phyloP scores from a whole-genome alignment of 2,113 vertebrate genomes.

The Ginglymostoma cirratum region DNA sequence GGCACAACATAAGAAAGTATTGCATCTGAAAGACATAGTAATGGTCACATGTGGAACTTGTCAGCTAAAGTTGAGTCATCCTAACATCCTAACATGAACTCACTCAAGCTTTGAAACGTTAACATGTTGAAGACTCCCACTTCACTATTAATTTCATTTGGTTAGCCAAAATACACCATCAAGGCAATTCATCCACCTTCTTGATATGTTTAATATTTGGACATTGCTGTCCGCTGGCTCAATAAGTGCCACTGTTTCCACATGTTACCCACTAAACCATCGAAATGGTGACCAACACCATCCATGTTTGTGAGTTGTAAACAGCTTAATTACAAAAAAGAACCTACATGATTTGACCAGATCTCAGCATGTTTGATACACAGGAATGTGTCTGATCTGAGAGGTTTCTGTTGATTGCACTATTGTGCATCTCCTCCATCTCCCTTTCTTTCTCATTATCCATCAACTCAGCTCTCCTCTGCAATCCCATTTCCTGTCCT shows the following conservation, averaged over 20 bases:
- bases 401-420: neutral
- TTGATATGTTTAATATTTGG: neutral
- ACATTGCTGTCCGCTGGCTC: too few species aligned
- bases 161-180: neutral
- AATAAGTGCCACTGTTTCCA: neutral
- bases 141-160: neutral
- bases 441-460: neutral
- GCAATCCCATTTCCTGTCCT: neutral
- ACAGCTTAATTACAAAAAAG: neutral
- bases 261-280: neutral
- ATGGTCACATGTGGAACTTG: neutral
- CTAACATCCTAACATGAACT: neutral
- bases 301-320: neutral
- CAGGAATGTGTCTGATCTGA: neutral
- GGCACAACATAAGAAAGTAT: neutral
- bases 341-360: neutral
- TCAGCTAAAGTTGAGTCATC: neutral
- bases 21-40: neutral
- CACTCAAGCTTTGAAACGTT: neutral
- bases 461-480: neutral
- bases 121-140: neutral
- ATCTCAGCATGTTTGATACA: neutral
- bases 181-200: neutral
- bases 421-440: neutral
- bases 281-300: neutral